These are phyloP conservation scores for Pachycephala philippinensis DNA, from an alignment of 2,113 vertebrate genomes.

Conservation along the genomic window DNA sequence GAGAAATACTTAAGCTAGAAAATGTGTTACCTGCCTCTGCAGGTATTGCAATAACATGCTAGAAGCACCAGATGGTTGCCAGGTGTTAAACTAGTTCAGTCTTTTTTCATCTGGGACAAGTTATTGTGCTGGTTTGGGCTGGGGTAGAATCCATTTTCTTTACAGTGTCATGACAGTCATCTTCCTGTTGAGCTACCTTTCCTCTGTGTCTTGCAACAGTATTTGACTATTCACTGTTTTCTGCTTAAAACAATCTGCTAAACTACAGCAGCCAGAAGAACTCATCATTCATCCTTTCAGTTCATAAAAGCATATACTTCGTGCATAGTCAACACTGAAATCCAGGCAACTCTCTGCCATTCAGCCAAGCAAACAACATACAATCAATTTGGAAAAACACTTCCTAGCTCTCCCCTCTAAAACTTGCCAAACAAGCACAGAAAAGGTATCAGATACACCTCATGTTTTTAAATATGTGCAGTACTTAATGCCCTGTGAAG, in stretches of 20 bases:
- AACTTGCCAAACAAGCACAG: background rate
- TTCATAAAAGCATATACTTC: background rate
- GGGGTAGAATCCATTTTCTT: background rate
- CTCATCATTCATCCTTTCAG: background rate
- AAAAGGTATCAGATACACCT: background rate
- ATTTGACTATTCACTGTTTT: background rate
- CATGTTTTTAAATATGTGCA: background rate
- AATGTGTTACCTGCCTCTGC: background rate
- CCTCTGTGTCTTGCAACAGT: background rate
- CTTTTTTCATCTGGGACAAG: background rate
- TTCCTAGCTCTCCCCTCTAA: background rate
- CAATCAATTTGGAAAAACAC: background rate
- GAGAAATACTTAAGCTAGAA: background rate
- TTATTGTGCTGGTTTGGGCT: background rate
- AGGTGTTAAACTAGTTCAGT: background rate
- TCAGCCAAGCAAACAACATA: background rate
- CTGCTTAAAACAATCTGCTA: background rate
- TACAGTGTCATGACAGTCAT: background rate
- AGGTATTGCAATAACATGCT: background rate
- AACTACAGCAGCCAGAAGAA: background rate
- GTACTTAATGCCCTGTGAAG: background rate
- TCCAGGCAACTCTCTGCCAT: background rate
- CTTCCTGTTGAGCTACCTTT: background rate
- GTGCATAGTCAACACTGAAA: background rate
- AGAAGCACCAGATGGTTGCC: background rate